These are phyloP conservation scores for Capitulum mitella DNA, from an alignment of 2,888 invertebrate species.

Conservation along the genomic window DNA sequence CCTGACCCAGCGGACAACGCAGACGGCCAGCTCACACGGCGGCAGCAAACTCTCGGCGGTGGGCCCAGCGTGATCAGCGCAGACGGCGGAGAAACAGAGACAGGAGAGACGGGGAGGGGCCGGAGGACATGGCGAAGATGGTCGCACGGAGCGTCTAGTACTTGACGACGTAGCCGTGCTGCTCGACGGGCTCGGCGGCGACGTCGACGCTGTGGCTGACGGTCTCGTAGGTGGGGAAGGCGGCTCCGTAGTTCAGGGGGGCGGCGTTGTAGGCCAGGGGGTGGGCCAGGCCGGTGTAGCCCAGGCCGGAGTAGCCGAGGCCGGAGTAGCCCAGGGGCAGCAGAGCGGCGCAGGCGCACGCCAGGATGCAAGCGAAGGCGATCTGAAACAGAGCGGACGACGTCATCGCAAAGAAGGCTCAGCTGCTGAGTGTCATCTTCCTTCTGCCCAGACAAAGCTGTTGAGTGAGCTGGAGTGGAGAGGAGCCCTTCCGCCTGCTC, in stretches of 20 bases:
- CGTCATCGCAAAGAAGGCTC: background rate
- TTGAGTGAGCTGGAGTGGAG: background rate
- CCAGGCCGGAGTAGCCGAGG: conserved; percentile 8
- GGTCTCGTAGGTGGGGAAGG: conserved; percentile 28
- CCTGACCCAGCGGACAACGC: background rate
- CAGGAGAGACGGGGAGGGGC: background rate
- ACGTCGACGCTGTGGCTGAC: conserved; percentile 30
- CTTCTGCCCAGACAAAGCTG: background rate
- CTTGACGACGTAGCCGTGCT: conserved; percentile 33
- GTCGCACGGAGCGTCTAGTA: conserved; percentile 26
- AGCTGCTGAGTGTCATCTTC: background rate
- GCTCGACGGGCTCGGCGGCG: conserved; percentile 30
- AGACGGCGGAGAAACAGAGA: background rate
- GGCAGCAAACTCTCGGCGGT: background rate
- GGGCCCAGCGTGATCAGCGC: background rate
- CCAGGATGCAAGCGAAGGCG: conserved; percentile 28
- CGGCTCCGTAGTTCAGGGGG: conserved; percentile 26
- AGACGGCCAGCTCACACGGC: background rate
- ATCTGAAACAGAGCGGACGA: conserved; percentile 16
- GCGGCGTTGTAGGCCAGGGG: conserved; percentile 26
- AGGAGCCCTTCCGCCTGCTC: too few species aligned
- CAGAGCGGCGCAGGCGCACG: conserved; percentile 22
- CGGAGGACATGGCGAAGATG: background rate
- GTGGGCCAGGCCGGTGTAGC: background rate
- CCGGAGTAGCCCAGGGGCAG: conserved; percentile 22